Conservation (phyloP, 2,797 vertebrate genomes). For the Luscinia megarhynchos region DNA sequence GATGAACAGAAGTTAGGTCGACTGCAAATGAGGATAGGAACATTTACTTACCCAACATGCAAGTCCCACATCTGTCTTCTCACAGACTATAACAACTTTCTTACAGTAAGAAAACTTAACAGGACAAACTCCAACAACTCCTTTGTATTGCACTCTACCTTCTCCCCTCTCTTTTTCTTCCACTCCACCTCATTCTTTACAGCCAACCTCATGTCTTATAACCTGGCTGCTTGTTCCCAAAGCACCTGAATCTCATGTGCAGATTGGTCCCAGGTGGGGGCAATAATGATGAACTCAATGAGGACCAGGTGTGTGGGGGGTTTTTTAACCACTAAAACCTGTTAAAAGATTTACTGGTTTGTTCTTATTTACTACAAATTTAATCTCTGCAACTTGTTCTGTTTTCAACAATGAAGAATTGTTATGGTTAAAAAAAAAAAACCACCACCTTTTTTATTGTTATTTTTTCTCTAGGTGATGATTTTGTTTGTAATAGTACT, state of each 20-base stretch:
- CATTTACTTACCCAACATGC: fast-evolving
- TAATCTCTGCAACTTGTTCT: background rate
- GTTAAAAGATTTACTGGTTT: background rate
- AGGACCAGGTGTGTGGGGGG: background rate
- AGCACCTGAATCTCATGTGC: background rate
- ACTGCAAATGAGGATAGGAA: fast-evolving
- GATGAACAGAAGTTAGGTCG: background rate
- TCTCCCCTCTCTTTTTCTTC: too few species aligned
- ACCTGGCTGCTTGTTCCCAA: background rate
- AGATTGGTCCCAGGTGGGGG: background rate
- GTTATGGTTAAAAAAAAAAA: background rate
- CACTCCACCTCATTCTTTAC: fast-evolving
- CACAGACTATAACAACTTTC: background rate
- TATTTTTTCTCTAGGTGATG: background rate
- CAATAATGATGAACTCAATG: background rate
- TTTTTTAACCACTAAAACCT: background rate
- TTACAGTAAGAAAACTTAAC: fast-evolving
- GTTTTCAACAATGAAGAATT: background rate
- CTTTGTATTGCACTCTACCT: fast-evolving
- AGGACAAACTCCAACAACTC: fast-evolving
- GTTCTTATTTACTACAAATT: background rate
- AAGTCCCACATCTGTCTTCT: fast-evolving
- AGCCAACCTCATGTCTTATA: fast-evolving
- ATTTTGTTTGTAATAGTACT: background rate
- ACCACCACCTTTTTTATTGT: background rate